Conservation (phyloP, 2,888 invertebrate genomes). For the Drosophila incognita region DNA sequence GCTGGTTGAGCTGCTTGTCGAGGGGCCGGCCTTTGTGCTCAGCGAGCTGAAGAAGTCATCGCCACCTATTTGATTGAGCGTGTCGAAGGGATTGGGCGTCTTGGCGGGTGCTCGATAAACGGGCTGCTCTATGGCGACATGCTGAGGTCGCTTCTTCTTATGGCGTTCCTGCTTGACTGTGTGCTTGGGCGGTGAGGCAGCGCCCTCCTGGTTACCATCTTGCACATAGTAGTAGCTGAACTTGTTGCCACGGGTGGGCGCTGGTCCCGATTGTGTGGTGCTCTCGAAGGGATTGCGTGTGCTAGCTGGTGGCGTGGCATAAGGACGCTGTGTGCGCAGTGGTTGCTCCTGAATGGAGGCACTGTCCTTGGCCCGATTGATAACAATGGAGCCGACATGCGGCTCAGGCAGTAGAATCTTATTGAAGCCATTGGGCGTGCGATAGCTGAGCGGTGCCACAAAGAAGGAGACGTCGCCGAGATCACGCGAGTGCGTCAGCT, state of each 20-base stretch:
- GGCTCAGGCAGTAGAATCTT: slow-evolving; percentile 94
- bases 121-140: slow-evolving; percentile 69
- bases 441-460: slow-evolving; percentile 93
- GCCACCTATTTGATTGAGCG: slow-evolving; percentile 82
- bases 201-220: slow-evolving; percentile 82
- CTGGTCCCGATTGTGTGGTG: slow-evolving; percentile 51
- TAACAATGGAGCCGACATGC: slow-evolving; percentile 93
- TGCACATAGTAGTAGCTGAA: slow-evolving; percentile 80
- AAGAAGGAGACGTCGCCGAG: slow-evolving; percentile 92
- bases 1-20: slow-evolving; percentile 23
- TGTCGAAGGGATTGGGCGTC: slow-evolving; percentile 77
- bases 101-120: slow-evolving; percentile 69
- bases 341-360: slow-evolving; percentile 34
- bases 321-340: slow-evolving; percentile 65
- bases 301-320: slow-evolving; percentile 34
- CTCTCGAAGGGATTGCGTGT: slow-evolving; percentile 65
- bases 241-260: slow-evolving; percentile 80
- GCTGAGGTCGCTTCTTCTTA: slow-evolving; percentile 82
- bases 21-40: slow-evolving; percentile 49
- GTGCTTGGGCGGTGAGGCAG: slow-evolving; percentile 74
- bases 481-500: slow-evolving; percentile 86
- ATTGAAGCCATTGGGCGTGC: slow-evolving; percentile 92
- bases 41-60: slow-evolving; percentile 83
- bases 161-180: slow-evolving; percentile 81
- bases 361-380: slow-evolving; percentile 86